phyloP scores from a whole-genome alignment of 2,113 vertebrate species.

The Daboia siamensis region DNA sequence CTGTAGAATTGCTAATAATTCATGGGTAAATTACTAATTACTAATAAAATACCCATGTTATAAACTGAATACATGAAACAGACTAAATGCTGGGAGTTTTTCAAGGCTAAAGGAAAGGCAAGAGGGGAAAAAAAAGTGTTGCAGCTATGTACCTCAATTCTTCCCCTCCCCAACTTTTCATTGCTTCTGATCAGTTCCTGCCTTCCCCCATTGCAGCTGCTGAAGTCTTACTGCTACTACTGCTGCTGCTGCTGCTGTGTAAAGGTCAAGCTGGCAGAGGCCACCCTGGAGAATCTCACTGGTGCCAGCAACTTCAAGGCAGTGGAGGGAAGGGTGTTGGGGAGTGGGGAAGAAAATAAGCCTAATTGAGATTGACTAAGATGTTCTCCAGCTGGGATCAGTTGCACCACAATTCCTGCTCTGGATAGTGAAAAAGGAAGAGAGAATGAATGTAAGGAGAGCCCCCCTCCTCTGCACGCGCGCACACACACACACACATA shows the following conservation, averaged over 20 bases:
- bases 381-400: not conserved
- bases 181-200: not conserved
- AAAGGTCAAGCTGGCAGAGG: conserved; percentile 23
- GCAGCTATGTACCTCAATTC: accelerated
- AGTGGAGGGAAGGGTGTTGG: not conserved
- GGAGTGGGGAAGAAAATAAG: not conserved
- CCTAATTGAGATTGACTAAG: accelerated
- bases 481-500: not conserved
- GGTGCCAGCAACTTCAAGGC: not conserved
- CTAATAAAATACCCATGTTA: not conserved
- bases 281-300: conserved; percentile 24
- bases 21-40: not conserved
- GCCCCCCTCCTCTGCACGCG: not conserved
- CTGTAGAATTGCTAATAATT: not conserved
- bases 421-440: not conserved
- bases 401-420: not conserved
- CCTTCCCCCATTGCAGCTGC: conserved; percentile 20
- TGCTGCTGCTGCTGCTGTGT: not conserved
- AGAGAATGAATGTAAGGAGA: accelerated
- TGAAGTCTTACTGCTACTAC: not conserved
- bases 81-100: conserved; percentile 7
- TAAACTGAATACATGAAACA: not conserved
- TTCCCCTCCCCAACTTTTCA: conserved; percentile 2
- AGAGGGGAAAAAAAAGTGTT: not conserved
- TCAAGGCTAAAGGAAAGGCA: not conserved